Percentiles rank a stretch among this genome's conserved stretches.
These are phyloP conservation scores for Zingel zingel DNA, from an alignment of 2,113 vertebrate species.

Conservation along the genomic window DNA sequence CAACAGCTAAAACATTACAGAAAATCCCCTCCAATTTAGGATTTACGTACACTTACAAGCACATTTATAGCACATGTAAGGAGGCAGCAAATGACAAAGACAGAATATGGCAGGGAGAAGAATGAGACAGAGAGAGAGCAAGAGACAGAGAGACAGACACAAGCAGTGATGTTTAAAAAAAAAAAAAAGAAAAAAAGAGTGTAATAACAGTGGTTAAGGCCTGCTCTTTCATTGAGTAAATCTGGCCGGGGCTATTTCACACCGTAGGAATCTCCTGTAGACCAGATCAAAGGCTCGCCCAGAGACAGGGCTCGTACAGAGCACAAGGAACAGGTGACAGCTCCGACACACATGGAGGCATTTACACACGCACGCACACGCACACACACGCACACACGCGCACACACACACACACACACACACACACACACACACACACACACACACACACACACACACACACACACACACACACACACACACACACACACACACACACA, in stretches of 20 bases:
- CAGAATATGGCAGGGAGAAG: slow-evolving; percentile 10
- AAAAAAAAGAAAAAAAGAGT: slow-evolving; percentile 30
- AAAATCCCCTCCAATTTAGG: slow-evolving; percentile 36
- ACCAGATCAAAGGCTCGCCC: slow-evolving; percentile 81
- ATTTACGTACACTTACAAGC: slow-evolving; percentile 37
- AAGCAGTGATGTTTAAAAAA: slow-evolving; percentile 64
- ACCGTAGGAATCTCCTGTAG: slow-evolving; percentile 80
- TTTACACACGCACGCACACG: slow-evolving; percentile 40
- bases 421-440: slow-evolving; percentile 34
- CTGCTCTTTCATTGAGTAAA: slow-evolving; percentile 81
- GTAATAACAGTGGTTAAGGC: slow-evolving; percentile 84
- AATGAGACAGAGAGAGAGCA: slow-evolving; percentile 36
- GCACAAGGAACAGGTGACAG: slow-evolving; percentile 74
- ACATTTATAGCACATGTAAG: slow-evolving; percentile 23
- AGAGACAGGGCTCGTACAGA: slow-evolving; percentile 62
- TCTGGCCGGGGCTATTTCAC: slow-evolving; percentile 83
- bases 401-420: slow-evolving; percentile 18
- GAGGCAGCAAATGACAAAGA: slow-evolving; percentile 59
- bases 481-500: slow-evolving; percentile 36
- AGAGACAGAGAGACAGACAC: slow-evolving; percentile 43
- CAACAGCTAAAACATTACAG: slow-evolving; percentile 41
- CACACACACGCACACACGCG: slow-evolving; percentile 12
- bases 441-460: slow-evolving; percentile 26
- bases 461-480: slow-evolving; percentile 33
- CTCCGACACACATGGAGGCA: slow-evolving; percentile 53